A percentile compares a stretch with the other conserved stretches of the same genome.
Conservation (phyloP, 2,797 vertebrate genomes). For the Phoxinus dragarum region DNA sequence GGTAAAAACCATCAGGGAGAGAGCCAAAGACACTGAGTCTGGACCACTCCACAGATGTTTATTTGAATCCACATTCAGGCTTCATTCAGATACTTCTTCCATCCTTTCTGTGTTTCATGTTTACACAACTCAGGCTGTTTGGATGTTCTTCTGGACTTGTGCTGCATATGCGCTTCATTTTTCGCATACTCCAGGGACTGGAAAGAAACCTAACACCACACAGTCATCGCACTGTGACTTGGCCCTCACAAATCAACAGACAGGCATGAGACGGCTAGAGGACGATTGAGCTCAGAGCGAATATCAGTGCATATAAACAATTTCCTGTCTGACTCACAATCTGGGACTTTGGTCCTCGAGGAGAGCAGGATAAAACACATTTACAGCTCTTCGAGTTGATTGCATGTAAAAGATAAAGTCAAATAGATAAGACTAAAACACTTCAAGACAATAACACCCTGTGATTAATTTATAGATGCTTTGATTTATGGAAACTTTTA, state of each 20-base stretch:
- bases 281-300: constrained; percentile 37
- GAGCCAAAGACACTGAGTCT: constrained; percentile 39
- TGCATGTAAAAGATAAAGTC: constrained; percentile 34
- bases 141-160: constrained; percentile 46
- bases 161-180: constrained; percentile 51
- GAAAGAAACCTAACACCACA: constrained; percentile 48
- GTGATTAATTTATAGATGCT: constrained; percentile 34
- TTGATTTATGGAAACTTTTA: neutral
- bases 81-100: constrained; percentile 48
- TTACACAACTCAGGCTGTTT: constrained; percentile 47
- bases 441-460: constrained; percentile 6
- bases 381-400: constrained; percentile 28
- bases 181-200: constrained; percentile 50
- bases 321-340: constrained; percentile 51
- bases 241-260: constrained; percentile 39
- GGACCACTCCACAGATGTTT: constrained; percentile 45
- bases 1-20: constrained; percentile 42
- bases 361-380: constrained; percentile 35
- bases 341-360: constrained; percentile 55
- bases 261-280: constrained; percentile 34
- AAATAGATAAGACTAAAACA: constrained; percentile 20
- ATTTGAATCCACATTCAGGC: constrained; percentile 43
- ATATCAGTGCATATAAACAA: constrained; percentile 53
- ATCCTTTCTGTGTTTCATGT: constrained; percentile 46
- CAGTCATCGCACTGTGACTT: constrained; percentile 39